These are phyloP conservation scores for Neostethus bicornis DNA, from an alignment of 2,797 vertebrate genomes.

Conservation along the genomic window DNA sequence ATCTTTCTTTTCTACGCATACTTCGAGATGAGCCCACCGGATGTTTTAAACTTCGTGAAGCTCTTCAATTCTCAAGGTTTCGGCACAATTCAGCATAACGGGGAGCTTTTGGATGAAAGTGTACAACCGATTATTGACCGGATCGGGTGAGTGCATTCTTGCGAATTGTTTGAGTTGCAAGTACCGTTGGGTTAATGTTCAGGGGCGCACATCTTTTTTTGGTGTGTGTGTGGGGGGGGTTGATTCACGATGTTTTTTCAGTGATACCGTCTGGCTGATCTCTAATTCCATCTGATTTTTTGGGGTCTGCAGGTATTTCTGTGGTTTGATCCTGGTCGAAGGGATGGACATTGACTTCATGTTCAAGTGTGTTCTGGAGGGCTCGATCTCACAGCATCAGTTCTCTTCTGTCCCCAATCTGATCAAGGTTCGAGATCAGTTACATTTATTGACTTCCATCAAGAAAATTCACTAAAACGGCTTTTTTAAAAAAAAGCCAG, in stretches of 20 bases:
- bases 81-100: slow-evolving; percentile 92
- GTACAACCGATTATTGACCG: slow-evolving; percentile 93
- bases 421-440: slow-evolving; percentile 82
- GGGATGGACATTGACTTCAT: slow-evolving; percentile 98
- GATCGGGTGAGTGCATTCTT: slow-evolving; percentile 85
- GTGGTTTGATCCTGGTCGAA: slow-evolving; percentile 93
- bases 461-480: background rate
- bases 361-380: slow-evolving; percentile 92
- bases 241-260: slow-evolving; percentile 5
- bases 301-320: slow-evolving; percentile 85
- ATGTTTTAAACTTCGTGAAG: slow-evolving; percentile 88
- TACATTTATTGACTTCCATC: background rate
- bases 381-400: slow-evolving; percentile 91
- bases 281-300: too few species aligned
- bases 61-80: slow-evolving; percentile 97
- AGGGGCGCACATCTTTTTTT: too few species aligned
- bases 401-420: slow-evolving; percentile 81
- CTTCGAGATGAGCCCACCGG: slow-evolving; percentile 91
- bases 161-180: too few species aligned
- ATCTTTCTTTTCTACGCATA: slow-evolving; percentile 97
- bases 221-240: background rate
- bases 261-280: too few species aligned
- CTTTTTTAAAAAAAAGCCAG: background rate
- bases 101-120: slow-evolving; percentile 93
- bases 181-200: too few species aligned